Evolutionary conservation across 1,140 invertebrate species (phyloP).

Genomic region (Forficula auricularia): DNA sequence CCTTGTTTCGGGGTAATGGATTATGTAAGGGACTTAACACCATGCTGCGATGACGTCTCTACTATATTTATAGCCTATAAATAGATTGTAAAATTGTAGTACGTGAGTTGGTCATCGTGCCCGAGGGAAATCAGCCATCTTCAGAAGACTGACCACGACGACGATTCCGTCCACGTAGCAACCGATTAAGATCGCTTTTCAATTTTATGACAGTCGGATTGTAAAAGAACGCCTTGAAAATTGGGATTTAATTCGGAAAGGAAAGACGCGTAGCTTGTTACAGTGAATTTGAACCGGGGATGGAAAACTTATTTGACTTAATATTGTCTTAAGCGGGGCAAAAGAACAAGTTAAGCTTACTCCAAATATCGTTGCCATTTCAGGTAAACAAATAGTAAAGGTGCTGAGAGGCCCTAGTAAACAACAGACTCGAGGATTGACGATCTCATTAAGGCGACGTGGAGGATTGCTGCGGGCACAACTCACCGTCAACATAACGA

Average conservation of each 20-base stretch:
- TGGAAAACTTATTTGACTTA: neutral
- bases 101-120: constrained; percentile 5
- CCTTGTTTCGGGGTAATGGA: constrained; percentile 14
- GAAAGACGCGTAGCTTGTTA: no score
- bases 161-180: neutral
- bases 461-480: neutral
- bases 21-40: constrained; percentile 15
- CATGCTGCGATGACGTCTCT: constrained; percentile 13
- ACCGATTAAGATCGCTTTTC: neutral
- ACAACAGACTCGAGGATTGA: constrained; percentile 6
- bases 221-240: neutral
- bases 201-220: neutral
- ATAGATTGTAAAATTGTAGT: constrained; percentile 8
- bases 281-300: no score
- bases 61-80: constrained; percentile 14
- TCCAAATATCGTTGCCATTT: constrained; percentile 4
- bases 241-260: neutral
- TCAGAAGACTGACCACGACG: neutral
- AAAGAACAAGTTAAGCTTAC: neutral
- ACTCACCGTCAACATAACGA: constrained; percentile 4
- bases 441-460: constrained; percentile 8
- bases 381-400: constrained; percentile 5
- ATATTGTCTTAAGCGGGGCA: neutral
- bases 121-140: constrained; percentile 11
- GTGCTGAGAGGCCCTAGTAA: constrained; percentile 2